Conservation (phyloP, 2,888 invertebrate species). For the Ennomos erosarius region DNA sequence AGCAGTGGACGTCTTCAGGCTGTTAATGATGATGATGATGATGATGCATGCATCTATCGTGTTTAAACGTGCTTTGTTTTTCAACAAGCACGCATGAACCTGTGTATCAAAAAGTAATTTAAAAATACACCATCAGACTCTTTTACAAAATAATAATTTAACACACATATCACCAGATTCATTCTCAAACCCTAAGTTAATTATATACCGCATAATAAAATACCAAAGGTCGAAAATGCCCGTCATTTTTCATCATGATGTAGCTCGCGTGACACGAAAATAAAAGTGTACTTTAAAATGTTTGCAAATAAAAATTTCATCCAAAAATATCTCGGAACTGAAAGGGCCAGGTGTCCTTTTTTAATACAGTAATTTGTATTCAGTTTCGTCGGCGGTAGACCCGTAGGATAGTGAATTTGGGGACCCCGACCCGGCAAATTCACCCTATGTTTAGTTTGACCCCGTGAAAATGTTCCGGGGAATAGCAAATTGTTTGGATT, state of each 20-base stretch:
- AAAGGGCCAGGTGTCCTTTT: slow-evolving; percentile 31
- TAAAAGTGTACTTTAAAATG: slow-evolving; percentile 22
- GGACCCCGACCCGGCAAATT: slow-evolving; percentile 14
- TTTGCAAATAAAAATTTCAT: slow-evolving; percentile 29
- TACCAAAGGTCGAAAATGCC: slow-evolving; percentile 7
- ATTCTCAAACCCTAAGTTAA: slow-evolving; percentile 13
- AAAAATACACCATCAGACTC: too few species aligned
- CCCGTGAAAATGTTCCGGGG: slow-evolving; percentile 18
- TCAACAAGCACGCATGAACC: too few species aligned
- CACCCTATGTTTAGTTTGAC: slow-evolving; percentile 25
- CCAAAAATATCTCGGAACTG: slow-evolving; percentile 32
- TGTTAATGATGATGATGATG: too few species aligned
- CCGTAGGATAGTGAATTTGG: slow-evolving; percentile 26
- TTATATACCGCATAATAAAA: slow-evolving; percentile 21
- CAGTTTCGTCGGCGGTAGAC: slow-evolving; percentile 23
- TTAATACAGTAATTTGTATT: slow-evolving; percentile 44
- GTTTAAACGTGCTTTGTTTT: too few species aligned
- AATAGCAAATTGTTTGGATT: slow-evolving; percentile 20
- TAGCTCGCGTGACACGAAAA: slow-evolving; percentile 28
- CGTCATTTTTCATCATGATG: slow-evolving; percentile 23
- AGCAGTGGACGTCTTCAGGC: too few species aligned
- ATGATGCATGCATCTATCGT: too few species aligned
- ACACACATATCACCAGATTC: not conserved
- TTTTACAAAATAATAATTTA: not conserved
- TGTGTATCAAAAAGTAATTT: too few species aligned